Conservation (phyloP, 2,797 vertebrate genomes). For the Fistularia tabacaria region DNA sequence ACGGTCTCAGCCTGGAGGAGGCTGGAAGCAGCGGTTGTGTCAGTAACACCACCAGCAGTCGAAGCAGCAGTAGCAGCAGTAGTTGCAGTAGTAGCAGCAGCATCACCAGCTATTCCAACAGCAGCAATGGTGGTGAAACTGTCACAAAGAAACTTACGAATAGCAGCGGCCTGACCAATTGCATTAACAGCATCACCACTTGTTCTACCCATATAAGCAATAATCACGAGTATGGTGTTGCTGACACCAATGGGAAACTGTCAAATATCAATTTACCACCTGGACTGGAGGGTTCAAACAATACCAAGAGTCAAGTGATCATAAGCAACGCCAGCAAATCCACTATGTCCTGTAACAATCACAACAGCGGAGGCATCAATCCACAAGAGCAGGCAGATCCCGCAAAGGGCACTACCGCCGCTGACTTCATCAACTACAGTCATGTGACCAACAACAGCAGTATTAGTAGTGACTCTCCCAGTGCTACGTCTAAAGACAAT, state of each 20-base stretch:
- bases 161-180: conserved; percentile 53
- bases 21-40: conserved; percentile 61
- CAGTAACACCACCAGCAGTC: conserved; percentile 54
- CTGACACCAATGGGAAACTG: conserved; percentile 45
- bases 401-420: conserved; percentile 4
- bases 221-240: conserved; percentile 61
- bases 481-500: conserved; percentile 60
- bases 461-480: conserved; percentile 61
- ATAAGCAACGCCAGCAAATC: conserved; percentile 72
- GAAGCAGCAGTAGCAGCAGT: conserved; percentile 69
- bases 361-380: conserved; percentile 42
- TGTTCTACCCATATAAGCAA: conserved; percentile 63
- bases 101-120: conserved; percentile 68
- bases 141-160: conserved; percentile 44
- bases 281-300: conserved; percentile 43
- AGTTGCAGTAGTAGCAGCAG: conserved; percentile 70
- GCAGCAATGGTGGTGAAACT: conserved; percentile 60
- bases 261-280: conserved; percentile 39
- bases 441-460: conserved; percentile 72
- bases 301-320: conserved; percentile 59
- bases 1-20: conserved; percentile 52
- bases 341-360: conserved; percentile 58
- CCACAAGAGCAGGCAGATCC: conserved; percentile 47
- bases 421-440: conserved; percentile 23
- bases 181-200: conserved; percentile 45